Percentiles rank a stretch among this genome's conserved stretches.
phyloP scores from a whole-genome alignment of 2,113 vertebrate species.

The Anguilla japonica region DNA sequence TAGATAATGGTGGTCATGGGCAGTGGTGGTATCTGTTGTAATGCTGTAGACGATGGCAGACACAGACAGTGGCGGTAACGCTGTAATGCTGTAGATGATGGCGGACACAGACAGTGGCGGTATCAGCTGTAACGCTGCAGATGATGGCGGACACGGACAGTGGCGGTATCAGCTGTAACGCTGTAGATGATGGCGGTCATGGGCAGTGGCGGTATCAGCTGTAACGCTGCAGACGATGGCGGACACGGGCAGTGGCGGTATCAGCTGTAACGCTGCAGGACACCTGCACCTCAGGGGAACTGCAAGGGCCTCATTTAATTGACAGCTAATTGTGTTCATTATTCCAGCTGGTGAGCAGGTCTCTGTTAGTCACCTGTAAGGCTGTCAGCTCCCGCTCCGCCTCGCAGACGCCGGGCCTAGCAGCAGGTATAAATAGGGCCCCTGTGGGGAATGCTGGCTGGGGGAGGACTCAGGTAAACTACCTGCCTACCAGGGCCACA shows the following conservation, averaged over 20 bases:
- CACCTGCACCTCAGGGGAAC: slow-evolving; percentile 88
- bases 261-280: slow-evolving; percentile 86
- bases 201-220: slow-evolving; percentile 46
- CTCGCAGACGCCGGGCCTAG: slow-evolving; percentile 68
- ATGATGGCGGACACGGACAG: too few species aligned
- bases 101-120: too few species aligned
- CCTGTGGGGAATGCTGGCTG: neutral
- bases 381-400: slow-evolving; percentile 35
- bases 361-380: slow-evolving; percentile 96
- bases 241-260: too few species aligned
- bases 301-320: slow-evolving; percentile 91
- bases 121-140: too few species aligned
- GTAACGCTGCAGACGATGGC: slow-evolving; percentile 76
- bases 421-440: slow-evolving; percentile 49
- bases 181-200: too few species aligned
- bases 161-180: too few species aligned
- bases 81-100: too few species aligned
- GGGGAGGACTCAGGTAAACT: neutral
- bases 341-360: slow-evolving; percentile 98
- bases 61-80: too few species aligned
- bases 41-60: too few species aligned
- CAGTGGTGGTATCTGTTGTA: too few species aligned
- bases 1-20: too few species aligned
- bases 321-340: slow-evolving; percentile 99
- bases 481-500: too few species aligned